phyloP scores from a whole-genome alignment of 2,797 vertebrate species.

The Micromesistius poutassou region DNA sequence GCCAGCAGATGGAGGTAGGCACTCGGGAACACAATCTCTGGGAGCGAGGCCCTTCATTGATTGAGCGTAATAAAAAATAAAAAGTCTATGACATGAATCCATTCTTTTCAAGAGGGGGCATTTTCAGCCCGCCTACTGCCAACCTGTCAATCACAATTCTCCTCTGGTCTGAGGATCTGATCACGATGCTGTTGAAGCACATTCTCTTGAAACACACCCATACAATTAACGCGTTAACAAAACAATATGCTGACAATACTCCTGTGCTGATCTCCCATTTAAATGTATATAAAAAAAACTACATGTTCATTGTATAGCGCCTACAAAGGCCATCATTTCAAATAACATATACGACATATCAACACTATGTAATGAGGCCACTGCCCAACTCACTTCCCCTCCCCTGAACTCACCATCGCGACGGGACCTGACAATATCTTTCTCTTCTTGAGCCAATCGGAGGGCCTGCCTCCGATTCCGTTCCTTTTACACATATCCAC shows the following conservation, averaged over 20 bases:
- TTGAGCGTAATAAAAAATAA: background rate
- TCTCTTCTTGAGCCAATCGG: slow-evolving; percentile 40
- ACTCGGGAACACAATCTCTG: slow-evolving; percentile 53
- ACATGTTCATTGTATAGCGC: slow-evolving; percentile 22
- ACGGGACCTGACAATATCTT: slow-evolving; percentile 47
- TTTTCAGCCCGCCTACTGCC: background rate
- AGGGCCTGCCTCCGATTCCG: slow-evolving; percentile 61
- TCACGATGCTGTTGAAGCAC: background rate
- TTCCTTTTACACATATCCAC: slow-evolving; percentile 52
- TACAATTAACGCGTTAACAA: slow-evolving; percentile 40
- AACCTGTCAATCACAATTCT: background rate
- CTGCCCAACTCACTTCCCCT: slow-evolving; percentile 28
- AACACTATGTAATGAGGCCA: slow-evolving; percentile 27
- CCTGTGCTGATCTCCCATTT: slow-evolving; percentile 28
- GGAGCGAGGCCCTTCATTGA: slow-evolving; percentile 52
- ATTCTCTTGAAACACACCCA: slow-evolving; percentile 26
- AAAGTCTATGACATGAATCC: background rate
- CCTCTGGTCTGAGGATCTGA: background rate
- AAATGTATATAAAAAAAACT: slow-evolving; percentile 14
- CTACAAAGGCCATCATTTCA: slow-evolving; percentile 36
- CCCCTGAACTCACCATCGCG: slow-evolving; percentile 22
- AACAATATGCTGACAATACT: slow-evolving; percentile 20
- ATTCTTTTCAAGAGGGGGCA: background rate
- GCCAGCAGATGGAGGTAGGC: slow-evolving; percentile 67
- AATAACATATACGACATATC: slow-evolving; percentile 35